Evolutionary conservation across 2,888 invertebrate species (phyloP).

Genomic region (Maniola hyperantus): DNA sequence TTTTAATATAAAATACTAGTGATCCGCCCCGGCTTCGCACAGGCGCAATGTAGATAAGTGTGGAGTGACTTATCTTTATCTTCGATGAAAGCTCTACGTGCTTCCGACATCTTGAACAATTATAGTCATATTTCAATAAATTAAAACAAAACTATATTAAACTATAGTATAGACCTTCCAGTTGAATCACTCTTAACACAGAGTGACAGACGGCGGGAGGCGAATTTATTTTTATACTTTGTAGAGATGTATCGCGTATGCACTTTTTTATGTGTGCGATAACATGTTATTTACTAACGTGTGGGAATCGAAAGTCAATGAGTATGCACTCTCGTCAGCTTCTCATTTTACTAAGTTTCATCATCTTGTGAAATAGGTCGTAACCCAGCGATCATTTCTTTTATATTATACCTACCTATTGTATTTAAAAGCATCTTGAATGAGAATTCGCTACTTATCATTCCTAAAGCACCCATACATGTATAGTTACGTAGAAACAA

Average conservation of each 20-base stretch:
- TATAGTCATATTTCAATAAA: too few relatives aligned
- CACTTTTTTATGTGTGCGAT: slow-evolving; percentile 48
- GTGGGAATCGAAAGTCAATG: slow-evolving; percentile 47
- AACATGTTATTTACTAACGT: slow-evolving; percentile 44
- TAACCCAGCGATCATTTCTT: slow-evolving; percentile 2
- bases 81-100: too few relatives aligned
- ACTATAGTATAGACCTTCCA: too few relatives aligned
- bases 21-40: too few relatives aligned
- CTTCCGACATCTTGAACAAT: too few relatives aligned
- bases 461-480: slow-evolving; percentile 5
- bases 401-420: neutral
- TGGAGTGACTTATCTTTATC: too few relatives aligned
- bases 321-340: slow-evolving; percentile 34
- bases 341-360: slow-evolving; percentile 35
- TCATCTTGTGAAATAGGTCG: slow-evolving; percentile 21
- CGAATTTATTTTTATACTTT: too few relatives aligned
- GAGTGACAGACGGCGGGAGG: too few relatives aligned
- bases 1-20: slow-evolving; percentile 34
- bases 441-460: slow-evolving; percentile 9
- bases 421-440: neutral
- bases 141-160: too few relatives aligned
- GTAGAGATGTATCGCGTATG: slow-evolving; percentile 34
- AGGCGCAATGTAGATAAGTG: too few relatives aligned
- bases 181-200: too few relatives aligned
- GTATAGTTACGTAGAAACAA: slow-evolving; percentile 23